Evolutionary conservation across 2,113 vertebrate genomes (phyloP).

Genomic region (Phoenicopterus ruber): DNA sequence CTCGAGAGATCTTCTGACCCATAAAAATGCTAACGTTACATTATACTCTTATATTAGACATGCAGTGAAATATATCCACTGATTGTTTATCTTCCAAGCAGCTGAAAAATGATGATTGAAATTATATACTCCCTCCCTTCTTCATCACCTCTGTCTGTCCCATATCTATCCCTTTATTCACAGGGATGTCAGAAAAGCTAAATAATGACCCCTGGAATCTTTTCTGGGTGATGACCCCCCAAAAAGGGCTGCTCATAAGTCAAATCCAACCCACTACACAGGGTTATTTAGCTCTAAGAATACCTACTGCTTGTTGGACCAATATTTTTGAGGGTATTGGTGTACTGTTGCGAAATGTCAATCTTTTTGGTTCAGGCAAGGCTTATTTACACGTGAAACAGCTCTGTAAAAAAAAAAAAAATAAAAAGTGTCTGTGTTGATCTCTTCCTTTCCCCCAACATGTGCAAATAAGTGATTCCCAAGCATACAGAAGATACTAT

Average conservation of each 20-base stretch:
- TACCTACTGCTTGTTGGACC: not conserved
- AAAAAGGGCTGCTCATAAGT: not conserved
- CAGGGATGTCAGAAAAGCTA: not conserved
- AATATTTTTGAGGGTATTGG: not conserved
- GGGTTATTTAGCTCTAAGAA: not conserved
- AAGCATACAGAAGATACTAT: not conserved
- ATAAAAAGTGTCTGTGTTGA: not conserved
- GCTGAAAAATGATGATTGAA: not conserved
- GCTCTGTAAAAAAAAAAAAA: not conserved
- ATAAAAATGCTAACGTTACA: not conserved
- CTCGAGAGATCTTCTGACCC: not conserved
- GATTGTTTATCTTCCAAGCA: not conserved
- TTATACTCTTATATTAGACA: not conserved
- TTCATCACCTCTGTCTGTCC: not conserved
- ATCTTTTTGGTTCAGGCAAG: not conserved
- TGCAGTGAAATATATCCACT: not conserved
- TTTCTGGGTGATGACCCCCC: not conserved
- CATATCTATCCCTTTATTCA: not conserved
- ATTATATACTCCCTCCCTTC: not conserved
- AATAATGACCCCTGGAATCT: not conserved
- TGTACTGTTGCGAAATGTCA: not conserved
- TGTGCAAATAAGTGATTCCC: not conserved
- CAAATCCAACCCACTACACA: not conserved
- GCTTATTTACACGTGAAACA: not conserved
- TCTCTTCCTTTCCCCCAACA: not conserved